A percentile compares a stretch with the other conserved stretches of the same genome.
These are phyloP conservation scores for Graptemys geographica DNA, from an alignment of 2,797 vertebrate species.

Conservation along the genomic window DNA sequence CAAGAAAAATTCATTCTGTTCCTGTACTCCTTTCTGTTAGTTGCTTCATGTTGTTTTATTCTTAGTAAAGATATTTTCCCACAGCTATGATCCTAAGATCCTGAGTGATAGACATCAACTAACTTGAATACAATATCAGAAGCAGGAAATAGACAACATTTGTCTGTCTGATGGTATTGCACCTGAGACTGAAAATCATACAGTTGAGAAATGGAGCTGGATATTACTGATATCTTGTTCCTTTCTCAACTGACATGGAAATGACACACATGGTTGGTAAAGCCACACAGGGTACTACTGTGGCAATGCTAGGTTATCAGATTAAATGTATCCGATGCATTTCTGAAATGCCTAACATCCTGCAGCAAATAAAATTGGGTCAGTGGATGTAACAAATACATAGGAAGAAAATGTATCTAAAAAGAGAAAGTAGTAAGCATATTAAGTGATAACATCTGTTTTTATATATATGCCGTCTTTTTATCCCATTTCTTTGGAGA, in stretches of 20 bases:
- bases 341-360: conserved; percentile 1
- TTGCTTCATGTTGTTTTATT: neutral
- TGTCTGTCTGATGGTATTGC: neutral
- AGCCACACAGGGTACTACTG: neutral
- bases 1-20: neutral
- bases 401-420: neutral
- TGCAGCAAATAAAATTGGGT: conserved; percentile 1
- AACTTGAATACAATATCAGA: neutral
- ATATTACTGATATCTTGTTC: neutral
- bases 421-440: conserved; percentile 18
- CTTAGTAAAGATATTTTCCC: neutral
- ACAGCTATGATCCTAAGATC: neutral
- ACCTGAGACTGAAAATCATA: neutral
- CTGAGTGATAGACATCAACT: neutral
- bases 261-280: neutral
- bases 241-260: neutral
- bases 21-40: neutral
- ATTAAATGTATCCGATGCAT: neutral
- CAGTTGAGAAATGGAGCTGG: neutral
- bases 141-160: neutral
- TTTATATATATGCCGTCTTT: neutral
- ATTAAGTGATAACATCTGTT: conserved; percentile 38
- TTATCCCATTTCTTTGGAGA: neutral
- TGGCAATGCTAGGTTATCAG: conserved; percentile 1
- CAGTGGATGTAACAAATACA: conserved; percentile 16